phyloP scores from a whole-genome alignment of 2,113 vertebrate species.

The Vulpes lagopus region DNA sequence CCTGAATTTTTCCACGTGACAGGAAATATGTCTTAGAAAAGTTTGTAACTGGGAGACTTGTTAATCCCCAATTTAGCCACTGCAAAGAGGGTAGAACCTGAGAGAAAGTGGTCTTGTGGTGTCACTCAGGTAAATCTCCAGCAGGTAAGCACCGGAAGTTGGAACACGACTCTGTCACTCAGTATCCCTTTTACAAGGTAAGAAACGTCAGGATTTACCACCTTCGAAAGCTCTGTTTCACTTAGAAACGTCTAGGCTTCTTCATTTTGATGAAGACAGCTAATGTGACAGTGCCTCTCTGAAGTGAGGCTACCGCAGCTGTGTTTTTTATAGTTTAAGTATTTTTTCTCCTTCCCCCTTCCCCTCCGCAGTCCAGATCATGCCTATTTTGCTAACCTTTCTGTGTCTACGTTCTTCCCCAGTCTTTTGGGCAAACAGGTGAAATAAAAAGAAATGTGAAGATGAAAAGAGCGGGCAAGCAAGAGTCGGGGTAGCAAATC shows the following conservation, averaged over 20 bases:
- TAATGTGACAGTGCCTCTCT: rapidly evolving
- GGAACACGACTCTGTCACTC: rapidly evolving
- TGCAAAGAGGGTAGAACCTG: neutral
- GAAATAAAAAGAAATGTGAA: neutral
- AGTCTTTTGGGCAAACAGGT: neutral
- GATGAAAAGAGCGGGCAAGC: neutral
- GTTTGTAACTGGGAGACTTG: neutral
- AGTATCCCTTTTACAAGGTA: neutral
- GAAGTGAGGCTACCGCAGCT: neutral
- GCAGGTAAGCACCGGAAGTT: neutral
- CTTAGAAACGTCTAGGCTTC: neutral
- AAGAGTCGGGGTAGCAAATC: neutral
- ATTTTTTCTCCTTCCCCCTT: neutral
- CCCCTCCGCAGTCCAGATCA: too few relatives aligned
- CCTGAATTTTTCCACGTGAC: neutral
- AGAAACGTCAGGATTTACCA: neutral
- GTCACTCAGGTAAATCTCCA: neutral
- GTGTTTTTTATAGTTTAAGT: too few relatives aligned
- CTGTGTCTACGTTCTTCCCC: neutral
- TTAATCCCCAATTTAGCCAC: neutral
- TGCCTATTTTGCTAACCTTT: neutral
- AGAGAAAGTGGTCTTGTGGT: neutral
- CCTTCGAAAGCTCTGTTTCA: neutral
- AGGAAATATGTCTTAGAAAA: neutral
- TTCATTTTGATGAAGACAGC: neutral